phyloP scores from a whole-genome alignment of 2,113 vertebrate species.

The Lepidothrix coronata region DNA sequence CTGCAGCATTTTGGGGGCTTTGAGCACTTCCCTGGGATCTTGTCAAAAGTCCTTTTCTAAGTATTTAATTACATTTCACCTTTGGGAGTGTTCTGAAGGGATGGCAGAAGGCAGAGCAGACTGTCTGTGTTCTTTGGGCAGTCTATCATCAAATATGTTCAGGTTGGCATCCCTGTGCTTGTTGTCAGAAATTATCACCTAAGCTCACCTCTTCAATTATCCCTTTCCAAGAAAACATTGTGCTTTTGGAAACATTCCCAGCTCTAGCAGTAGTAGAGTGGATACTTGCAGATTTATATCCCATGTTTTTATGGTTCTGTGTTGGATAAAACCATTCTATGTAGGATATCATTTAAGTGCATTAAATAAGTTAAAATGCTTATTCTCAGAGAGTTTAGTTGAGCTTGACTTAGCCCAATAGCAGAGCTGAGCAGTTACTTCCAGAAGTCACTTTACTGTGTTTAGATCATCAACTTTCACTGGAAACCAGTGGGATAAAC shows the following conservation, averaged over 20 bases:
- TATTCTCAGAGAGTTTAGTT: background rate
- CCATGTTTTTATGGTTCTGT: background rate
- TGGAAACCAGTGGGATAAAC: background rate
- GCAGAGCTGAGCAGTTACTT: background rate
- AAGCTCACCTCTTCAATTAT: background rate
- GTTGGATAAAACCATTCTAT: background rate
- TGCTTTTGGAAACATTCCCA: background rate
- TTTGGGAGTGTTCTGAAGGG: background rate
- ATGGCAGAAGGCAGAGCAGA: background rate
- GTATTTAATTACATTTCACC: background rate
- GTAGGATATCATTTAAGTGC: no score
- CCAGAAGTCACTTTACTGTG: background rate
- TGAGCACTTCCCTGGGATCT: background rate
- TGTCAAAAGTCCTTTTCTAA: background rate
- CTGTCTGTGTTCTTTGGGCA: background rate
- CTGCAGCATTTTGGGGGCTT: background rate
- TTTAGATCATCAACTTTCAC: background rate
- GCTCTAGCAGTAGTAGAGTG: background rate
- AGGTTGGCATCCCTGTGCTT: background rate
- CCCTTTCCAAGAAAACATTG: background rate
- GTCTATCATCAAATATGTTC: background rate
- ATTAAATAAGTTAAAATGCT: background rate
- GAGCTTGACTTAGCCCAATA: background rate
- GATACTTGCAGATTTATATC: background rate
- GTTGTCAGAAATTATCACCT: background rate